These are phyloP conservation scores for Burhinus oedicnemus DNA, from an alignment of 2,113 vertebrate genomes.

Conservation along the genomic window DNA sequence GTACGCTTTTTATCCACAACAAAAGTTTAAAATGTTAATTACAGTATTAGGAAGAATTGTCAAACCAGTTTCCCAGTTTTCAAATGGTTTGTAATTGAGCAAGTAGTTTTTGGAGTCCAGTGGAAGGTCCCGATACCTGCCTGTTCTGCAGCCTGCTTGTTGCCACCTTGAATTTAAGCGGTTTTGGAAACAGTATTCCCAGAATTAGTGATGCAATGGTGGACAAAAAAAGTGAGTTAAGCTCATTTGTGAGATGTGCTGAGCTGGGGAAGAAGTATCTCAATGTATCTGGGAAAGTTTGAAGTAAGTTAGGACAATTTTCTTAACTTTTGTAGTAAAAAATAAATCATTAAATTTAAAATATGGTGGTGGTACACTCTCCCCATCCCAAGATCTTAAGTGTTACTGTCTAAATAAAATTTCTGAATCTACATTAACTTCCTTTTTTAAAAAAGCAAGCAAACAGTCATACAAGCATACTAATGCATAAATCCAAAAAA, in stretches of 20 bases:
- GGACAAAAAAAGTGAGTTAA: neutral
- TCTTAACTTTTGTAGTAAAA: neutral
- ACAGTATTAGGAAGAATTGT: neutral
- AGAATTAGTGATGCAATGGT: neutral
- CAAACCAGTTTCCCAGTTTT: neutral
- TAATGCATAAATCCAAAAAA: neutral
- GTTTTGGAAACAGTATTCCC: neutral
- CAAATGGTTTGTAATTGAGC: neutral
- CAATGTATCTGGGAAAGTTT: neutral
- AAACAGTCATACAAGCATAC: neutral
- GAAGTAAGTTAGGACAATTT: neutral
- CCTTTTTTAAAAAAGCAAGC: neutral
- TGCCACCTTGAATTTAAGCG: neutral
- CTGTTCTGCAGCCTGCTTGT: neutral
- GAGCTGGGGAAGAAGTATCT: neutral
- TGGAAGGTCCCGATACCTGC: neutral
- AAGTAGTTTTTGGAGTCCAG: neutral
- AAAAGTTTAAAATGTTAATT: neutral
- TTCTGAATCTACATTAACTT: neutral
- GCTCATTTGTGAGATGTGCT: neutral
- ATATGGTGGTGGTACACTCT: neutral
- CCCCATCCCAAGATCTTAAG: neutral
- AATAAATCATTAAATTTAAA: neutral
- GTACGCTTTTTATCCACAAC: neutral
- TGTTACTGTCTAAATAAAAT: neutral